Conservation (phyloP, 2,797 vertebrate species). For the Pelodytes ibericus region DNA sequence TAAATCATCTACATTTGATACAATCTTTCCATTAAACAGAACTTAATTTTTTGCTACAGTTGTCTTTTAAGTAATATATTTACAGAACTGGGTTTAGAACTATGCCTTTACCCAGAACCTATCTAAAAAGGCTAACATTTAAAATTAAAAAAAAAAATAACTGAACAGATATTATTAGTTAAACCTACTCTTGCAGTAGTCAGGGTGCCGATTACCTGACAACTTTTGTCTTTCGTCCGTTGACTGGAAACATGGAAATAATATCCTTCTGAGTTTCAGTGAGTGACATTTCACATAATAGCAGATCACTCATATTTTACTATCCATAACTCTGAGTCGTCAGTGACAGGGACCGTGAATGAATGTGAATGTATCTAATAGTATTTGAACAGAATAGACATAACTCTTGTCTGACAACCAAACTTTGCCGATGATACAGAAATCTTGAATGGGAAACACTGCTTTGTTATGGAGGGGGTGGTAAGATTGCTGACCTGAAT, state of each 20-base stretch:
- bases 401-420: slow-evolving; percentile 37
- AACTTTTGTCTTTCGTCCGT: background rate
- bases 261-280: slow-evolving; percentile 1
- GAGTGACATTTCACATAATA: slow-evolving; percentile 42
- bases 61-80: too few relatives aligned
- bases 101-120: too few relatives aligned
- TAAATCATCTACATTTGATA: too few relatives aligned
- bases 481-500: slow-evolving; percentile 12
- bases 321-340: slow-evolving; percentile 35
- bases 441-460: slow-evolving; percentile 16
- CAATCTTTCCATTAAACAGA: too few relatives aligned
- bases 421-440: slow-evolving; percentile 35
- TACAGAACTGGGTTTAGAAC: too few relatives aligned
- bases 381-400: slow-evolving; percentile 33
- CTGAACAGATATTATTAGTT: background rate
- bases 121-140: too few relatives aligned
- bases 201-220: background rate
- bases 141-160: too few relatives aligned
- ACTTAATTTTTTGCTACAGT: too few relatives aligned
- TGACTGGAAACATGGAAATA: background rate
- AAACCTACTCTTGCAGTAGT: background rate
- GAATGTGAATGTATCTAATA: slow-evolving; percentile 46
- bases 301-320: slow-evolving; percentile 36
- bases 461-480: slow-evolving; percentile 22
- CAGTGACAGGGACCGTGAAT: slow-evolving; percentile 35